Base-by-base conservation (phyloP, 2,888 invertebrate genomes). In the Cataglyphis cursor region DNA sequence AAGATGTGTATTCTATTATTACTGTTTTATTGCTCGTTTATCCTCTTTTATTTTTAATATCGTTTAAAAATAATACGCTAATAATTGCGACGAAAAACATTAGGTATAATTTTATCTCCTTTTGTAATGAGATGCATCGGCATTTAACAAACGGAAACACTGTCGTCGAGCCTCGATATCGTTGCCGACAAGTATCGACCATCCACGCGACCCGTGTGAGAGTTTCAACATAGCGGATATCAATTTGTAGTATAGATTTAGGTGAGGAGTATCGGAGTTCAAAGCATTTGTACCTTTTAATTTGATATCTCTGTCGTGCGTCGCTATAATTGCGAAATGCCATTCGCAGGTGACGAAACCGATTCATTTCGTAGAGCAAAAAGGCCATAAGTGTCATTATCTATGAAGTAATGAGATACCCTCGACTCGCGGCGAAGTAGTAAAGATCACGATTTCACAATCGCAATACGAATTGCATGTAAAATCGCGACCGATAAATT, bases 241-340 rank as follows among this genome's bases (percentile, higher is more conserved):
- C 75, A 85, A 85, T 82, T 81, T 51, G 75, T n/a, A 59, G 38
- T 51, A 54, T n/a, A 18, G 28, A 73, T 70, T 66, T 83, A 64
- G 59, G 35, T 18, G 62, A 64, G 85, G 70, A 44, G 59, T 89
- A 83, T 88, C 87, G 61, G 12, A 85, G 74, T 74, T 89, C 88
- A 89, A 89, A 88, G 65, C 75, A 64, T 57, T 62, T 35, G 21
- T 44, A 28, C 65, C 70, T 70, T 87, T 88, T 89, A 87, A 89
- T 89, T 87, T 83, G 89, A 88, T 89, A 88, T 83, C 83, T 78
- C 65, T 78, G 81, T 87, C 57, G 31, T 9, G 21, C 21, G 24
- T 59, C 68, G 31, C 72, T 38, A 4, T 10, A 12, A 44, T 80
- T 24, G 18, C 24, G 31, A 59, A 59, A 44, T 78, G 9, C 15